A percentile compares a stretch with the other conserved stretches of the same genome.
Evolutionary conservation across 2,113 vertebrate species (phyloP).

Genomic region (Athene cunicularia): DNA sequence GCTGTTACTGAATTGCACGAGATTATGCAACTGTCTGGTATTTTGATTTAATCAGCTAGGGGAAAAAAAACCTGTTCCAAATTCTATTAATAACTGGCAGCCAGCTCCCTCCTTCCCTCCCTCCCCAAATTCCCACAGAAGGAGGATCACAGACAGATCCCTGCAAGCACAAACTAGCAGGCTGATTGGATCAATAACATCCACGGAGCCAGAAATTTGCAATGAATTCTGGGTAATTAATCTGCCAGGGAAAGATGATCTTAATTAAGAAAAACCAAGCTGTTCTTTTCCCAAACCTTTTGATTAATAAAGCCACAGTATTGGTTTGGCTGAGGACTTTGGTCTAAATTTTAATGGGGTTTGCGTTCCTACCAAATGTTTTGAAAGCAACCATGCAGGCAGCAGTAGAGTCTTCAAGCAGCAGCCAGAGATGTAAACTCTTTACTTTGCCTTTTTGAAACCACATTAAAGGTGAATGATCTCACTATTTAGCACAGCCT

Average conservation of each 20-base stretch:
- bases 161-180: slow-evolving; percentile 34
- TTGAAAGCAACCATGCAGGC: not conserved
- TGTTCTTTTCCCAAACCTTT: slow-evolving; percentile 10
- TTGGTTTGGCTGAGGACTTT: not conserved
- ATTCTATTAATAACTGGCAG: slow-evolving; percentile 46
- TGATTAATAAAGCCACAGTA: slow-evolving; percentile 14
- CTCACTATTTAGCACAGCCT: not conserved
- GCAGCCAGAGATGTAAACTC: not conserved
- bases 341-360: not conserved
- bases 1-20: not conserved
- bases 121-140: slow-evolving; percentile 8
- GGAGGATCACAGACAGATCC: slow-evolving; percentile 31
- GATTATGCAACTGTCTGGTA: slow-evolving; percentile 48
- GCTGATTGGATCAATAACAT: slow-evolving; percentile 65
- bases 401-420: not conserved
- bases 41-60: slow-evolving; percentile 55
- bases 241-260: slow-evolving; percentile 19
- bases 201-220: slow-evolving; percentile 49
- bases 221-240: slow-evolving; percentile 54
- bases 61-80: slow-evolving; percentile 7
- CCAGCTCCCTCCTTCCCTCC: not conserved
- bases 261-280: slow-evolving; percentile 52
- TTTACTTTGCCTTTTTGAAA: not conserved
- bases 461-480: not conserved
- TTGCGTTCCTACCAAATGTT: not conserved